Evolutionary conservation across 2,113 vertebrate species (phyloP).

Genomic region (Dasypus novemcinctus): DNA sequence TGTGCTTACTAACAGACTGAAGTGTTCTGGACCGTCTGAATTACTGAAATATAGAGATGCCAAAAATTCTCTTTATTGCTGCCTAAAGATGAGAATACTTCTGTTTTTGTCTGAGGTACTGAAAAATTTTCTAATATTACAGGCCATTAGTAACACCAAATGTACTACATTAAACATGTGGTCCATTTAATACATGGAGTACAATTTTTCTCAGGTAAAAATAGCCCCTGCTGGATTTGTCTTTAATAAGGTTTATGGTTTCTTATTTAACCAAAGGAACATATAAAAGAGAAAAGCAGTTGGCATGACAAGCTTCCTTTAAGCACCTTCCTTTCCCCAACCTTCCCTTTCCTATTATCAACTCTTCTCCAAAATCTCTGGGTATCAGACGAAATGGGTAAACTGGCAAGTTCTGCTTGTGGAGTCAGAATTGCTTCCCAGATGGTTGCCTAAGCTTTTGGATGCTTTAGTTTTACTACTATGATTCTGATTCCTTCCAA

Average conservation of each 20-base stretch:
- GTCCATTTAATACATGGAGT: neutral
- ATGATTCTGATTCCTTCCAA: neutral
- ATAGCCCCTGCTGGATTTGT: neutral
- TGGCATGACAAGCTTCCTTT: neutral
- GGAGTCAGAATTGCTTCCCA: neutral
- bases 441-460: neutral
- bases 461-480: neutral
- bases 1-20: neutral
- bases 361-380: neutral
- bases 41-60: conserved; percentile 33
- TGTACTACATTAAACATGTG: neutral
- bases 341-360: neutral
- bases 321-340: neutral
- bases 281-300: neutral
- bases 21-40: neutral
- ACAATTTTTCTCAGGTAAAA: conserved; percentile 20
- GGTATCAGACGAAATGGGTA: neutral
- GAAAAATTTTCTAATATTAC: neutral
- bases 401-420: neutral
- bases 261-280: neutral
- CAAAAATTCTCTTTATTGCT: conserved; percentile 45
- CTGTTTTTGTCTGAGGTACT: conserved; percentile 34
- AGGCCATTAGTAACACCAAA: neutral
- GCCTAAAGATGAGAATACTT: conserved; percentile 2
- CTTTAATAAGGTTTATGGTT: neutral